Conservation (phyloP, 2,113 vertebrate genomes). For the Festucalex cinctus region DNA sequence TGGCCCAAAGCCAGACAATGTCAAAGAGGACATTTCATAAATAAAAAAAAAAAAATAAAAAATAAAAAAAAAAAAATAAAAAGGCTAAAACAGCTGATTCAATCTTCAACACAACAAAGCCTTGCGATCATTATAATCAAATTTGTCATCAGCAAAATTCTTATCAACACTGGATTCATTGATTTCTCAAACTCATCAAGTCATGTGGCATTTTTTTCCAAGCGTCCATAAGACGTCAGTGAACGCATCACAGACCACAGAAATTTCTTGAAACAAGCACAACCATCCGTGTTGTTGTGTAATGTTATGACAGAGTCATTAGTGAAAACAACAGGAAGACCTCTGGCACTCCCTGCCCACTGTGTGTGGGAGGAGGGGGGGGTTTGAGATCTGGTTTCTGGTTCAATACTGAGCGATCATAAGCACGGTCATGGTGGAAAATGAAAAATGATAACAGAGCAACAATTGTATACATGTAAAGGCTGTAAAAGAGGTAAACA, state of each 20-base stretch:
- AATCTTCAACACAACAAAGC: neutral
- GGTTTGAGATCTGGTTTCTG: conserved; percentile 29
- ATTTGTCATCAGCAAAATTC: neutral
- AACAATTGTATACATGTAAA: too few relatives aligned
- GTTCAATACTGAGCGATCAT: conserved; percentile 37
- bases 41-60: too few relatives aligned
- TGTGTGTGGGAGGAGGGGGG: neutral
- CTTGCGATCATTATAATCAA: neutral
- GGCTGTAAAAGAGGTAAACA: neutral
- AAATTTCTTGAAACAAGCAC: neutral
- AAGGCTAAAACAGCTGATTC: too few relatives aligned
- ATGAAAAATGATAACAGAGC: neutral
- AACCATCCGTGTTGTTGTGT: neutral
- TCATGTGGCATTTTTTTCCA: neutral
- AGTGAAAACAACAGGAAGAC: neutral
- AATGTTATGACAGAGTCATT: conserved; percentile 20
- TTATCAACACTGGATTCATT: neutral
- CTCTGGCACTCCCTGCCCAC: neutral
- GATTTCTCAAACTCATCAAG: neutral
- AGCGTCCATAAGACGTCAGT: neutral
- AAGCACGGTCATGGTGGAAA: neutral
- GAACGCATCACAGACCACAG: neutral
- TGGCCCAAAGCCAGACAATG: too few relatives aligned
- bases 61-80: too few relatives aligned
- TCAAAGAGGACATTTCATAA: too few relatives aligned